Evolutionary conservation across 2,888 invertebrate genomes (phyloP), one percentile per base, ranked within the genome.

Genomic region (Megaustenia siamemsis): DNA sequence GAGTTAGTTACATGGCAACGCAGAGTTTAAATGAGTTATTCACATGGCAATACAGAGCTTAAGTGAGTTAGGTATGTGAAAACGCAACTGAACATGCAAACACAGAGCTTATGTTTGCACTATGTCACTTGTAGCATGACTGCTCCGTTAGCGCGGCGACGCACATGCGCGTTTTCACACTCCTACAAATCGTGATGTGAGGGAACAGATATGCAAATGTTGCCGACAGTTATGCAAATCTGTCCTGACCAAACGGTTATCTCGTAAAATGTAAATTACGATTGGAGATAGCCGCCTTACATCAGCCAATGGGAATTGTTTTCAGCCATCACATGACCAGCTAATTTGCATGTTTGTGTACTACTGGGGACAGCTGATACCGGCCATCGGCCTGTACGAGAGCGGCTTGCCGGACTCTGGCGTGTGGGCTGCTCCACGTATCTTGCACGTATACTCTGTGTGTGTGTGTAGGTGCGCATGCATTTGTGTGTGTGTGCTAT

Each of bases 201-300:
- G 49, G 28, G 45, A n/a, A 0, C 35, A 78, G 63, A 63, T 78
- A 78, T 78, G 78, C 63, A 78, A 78, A 78, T 78, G 12, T 3
- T 24, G 38, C 18, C 28, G 28, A 78, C 15, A 24, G 18, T 38
- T 78, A 78, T 78, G 78, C 78, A 60, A 66, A 78, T 78, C 18
- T 32, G 60, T n/a, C 12, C 28, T 28, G 45, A 21, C 28, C 66
- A 78, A 66, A 78, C 40, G 6, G 28, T 78, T 78, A 60, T 78
- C 63, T 45, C 45, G 12, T 78, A 18, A 66, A 38, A 78, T 78
- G 60, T 35, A 60, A 77, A 77, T 77, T 1, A n/a, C 18, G 24
- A 28, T 40, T 12, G 18, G 43, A 32, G 60, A n/a, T 0, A 40
- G n/a, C 0, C 2, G n/a, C 1, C 1, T 5, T 35, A 24, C n/a